A percentile compares a stretch with the other conserved stretches of the same genome.
Conservation (phyloP, 2,888 invertebrate genomes). For the Monoplex corrugatus region DNA sequence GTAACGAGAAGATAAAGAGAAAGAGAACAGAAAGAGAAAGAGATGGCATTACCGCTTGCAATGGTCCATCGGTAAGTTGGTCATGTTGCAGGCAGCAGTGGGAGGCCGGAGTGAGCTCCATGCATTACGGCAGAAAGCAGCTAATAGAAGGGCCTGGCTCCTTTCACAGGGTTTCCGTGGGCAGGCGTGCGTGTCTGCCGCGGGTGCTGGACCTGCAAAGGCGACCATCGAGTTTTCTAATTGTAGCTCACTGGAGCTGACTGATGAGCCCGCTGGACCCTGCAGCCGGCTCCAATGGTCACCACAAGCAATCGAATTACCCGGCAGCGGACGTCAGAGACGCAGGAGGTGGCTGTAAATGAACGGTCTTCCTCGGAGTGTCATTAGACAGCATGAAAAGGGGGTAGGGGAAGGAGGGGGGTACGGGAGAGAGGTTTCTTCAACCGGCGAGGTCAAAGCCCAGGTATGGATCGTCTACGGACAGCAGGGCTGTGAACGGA, state of each 20-base stretch:
- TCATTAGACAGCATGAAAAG: neutral
- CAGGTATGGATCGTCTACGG: neutral
- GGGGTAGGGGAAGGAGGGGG: neutral
- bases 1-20: too few species aligned
- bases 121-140: neutral
- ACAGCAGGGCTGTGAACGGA: neutral
- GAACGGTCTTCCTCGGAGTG: constrained; percentile 17
- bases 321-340: neutral
- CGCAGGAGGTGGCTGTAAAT: constrained; percentile 13
- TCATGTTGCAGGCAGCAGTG: neutral
- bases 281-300: neutral
- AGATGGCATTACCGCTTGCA: too few species aligned
- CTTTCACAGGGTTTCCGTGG: neutral
- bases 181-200: constrained; percentile 26
- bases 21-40: too few species aligned
- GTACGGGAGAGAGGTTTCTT: too few species aligned
- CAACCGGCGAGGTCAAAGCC: constrained; percentile 11
- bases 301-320: constrained; percentile 33
- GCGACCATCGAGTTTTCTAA: constrained; percentile 12
- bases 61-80: too few species aligned
- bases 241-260: constrained; percentile 12
- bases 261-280: constrained; percentile 34
- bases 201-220: neutral
- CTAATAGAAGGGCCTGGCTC: neutral
- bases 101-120: neutral